Base-by-base conservation (phyloP, 2,113 vertebrate species). In the Rana temporaria region DNA sequence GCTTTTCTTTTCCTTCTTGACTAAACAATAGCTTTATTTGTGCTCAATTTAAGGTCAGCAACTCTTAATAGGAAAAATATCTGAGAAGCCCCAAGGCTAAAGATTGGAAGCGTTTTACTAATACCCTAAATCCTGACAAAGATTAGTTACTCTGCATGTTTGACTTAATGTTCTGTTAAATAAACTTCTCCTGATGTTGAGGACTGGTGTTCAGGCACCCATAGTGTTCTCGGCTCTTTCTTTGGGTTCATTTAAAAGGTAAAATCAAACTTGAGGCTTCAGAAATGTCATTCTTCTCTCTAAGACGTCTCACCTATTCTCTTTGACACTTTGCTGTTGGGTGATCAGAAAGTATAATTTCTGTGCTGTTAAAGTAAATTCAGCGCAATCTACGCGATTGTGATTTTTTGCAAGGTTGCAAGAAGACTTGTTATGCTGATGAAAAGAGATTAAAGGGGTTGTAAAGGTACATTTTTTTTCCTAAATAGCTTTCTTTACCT, bases 221-320 rank as follows among this genome's bases (percentile, higher is more conserved):
- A 87, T 88, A 88, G 87, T 90, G 81, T 85, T 92, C 90, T 92
- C 92, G 88, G 89, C 87, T 88, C 82, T 52, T 86, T 89, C 85
- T 57, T 72, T 73, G 76, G 79, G 79, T 86, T 87, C 15, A 85
- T 91, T 88, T 76, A 69, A 59, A 84, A 84, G 20, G 75, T 84
- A 73, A 84, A 88, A 84, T 84, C 79, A 70, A 81, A 64, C 88
- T 85, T 88, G 85, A 90, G 89, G 85, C 85, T 90, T 92, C 84
- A 89, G 88, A 90, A 91, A 88, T 86, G 81, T 86, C 84, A 62
- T 78, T 87, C 66, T 86, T 62, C 86, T 56, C 52, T 60, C 30
- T 20, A 60, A 59, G 30, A 60, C 16, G 24, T 34, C 11, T 38
- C 20, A 56, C 55, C 34, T 26, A 59, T 74, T 59, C 20, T 34